These are phyloP conservation scores for Amphiduros pacificus DNA, from an alignment of 2,888 invertebrate genomes.

Conservation along the genomic window DNA sequence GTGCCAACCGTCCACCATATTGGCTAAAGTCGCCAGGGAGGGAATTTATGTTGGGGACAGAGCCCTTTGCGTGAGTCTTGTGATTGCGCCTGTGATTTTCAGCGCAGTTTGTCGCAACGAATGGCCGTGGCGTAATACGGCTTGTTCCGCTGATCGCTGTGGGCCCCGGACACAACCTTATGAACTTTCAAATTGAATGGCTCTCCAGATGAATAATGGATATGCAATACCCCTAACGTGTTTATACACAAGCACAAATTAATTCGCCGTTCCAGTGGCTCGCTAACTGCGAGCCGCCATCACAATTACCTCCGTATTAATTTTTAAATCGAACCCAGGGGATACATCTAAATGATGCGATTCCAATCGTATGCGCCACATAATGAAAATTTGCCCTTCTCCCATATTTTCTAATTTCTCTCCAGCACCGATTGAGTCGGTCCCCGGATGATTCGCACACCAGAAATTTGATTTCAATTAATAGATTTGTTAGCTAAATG, in stretches of 20 bases:
- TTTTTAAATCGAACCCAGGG: conserved; percentile 18
- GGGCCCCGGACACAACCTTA: no score
- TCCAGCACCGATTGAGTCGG: not conserved
- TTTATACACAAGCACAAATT: conserved; percentile 11
- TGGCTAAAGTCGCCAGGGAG: no score
- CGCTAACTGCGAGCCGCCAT: conserved; percentile 6
- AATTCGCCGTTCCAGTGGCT: conserved; percentile 4
- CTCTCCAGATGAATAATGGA: conserved; percentile 15
- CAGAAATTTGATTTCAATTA: conserved; percentile 36
- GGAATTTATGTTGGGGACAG: no score
- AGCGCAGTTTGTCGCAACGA: no score
- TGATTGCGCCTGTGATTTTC: no score
- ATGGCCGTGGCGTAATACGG: no score
- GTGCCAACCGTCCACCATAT: no score
- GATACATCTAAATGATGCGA: not conserved
- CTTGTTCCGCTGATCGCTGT: no score
- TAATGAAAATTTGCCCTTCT: not conserved
- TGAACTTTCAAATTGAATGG: no score
- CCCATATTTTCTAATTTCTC: conserved; percentile 18
- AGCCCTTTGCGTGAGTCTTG: no score
- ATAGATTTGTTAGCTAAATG: conserved; percentile 38
- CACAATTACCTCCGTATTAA: conserved; percentile 19
- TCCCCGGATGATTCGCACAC: not conserved
- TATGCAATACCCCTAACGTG: conserved; percentile 18
- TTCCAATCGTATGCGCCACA: not conserved